A percentile compares a stretch with the other conserved stretches of the same genome.
These are phyloP conservation scores for Pseudomyrmex pallidus DNA, from an alignment of 1,140 invertebrate genomes.

Conservation along the genomic window DNA sequence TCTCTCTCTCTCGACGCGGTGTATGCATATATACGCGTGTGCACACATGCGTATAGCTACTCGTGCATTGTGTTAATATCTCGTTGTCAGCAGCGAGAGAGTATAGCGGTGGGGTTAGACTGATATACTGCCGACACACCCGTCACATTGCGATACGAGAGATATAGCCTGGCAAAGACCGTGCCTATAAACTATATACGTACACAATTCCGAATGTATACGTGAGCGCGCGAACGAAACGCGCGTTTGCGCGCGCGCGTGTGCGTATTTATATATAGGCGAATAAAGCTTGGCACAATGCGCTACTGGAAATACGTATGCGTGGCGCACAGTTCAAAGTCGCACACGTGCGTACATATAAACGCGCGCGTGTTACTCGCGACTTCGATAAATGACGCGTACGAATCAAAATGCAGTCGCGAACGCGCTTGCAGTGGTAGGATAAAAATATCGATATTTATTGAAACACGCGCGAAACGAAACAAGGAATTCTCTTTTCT, in stretches of 20 bases:
- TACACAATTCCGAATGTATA: constrained; percentile 22
- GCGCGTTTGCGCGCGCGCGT: background rate
- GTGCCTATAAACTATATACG: constrained; percentile 37
- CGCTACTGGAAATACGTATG: constrained; percentile 64
- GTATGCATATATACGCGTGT: background rate
- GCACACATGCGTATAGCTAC: constrained; percentile 40
- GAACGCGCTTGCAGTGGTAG: background rate
- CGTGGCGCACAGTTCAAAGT: background rate
- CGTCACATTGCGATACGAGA: constrained; percentile 74
- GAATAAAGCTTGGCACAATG: constrained; percentile 51
- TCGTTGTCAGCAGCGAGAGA: constrained; percentile 71
- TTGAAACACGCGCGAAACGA: background rate
- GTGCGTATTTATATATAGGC: constrained; percentile 37
- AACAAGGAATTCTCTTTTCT: no score
- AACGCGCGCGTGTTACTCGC: constrained; percentile 24
- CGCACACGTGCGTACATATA: constrained; percentile 12
- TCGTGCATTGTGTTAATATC: constrained; percentile 74
- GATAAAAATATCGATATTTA: background rate
- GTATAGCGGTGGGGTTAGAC: constrained; percentile 61
- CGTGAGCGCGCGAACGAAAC: background rate
- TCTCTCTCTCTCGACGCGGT: constrained; percentile 3
- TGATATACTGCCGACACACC: constrained; percentile 75
- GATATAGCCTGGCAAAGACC: constrained; percentile 62
- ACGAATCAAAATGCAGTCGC: constrained; percentile 29
- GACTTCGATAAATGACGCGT: constrained; percentile 27